Evolutionary conservation across 2,888 invertebrate species (phyloP).

Genomic region (Lasioglossum malachurum): DNA sequence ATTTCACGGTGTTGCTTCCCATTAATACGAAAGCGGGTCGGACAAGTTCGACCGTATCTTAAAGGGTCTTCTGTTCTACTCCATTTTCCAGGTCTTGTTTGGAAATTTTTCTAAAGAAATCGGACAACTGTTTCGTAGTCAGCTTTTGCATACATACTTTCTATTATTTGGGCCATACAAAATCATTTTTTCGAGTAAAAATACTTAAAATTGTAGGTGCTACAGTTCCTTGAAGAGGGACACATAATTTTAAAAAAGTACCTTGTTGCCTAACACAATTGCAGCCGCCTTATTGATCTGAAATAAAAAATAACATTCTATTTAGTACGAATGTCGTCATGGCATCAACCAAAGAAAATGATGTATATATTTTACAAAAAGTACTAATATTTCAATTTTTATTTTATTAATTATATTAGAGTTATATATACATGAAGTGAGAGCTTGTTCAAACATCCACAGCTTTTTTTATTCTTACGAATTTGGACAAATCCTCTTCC

Average conservation of each 20-base stretch:
- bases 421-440: too few species aligned
- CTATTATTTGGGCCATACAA: background rate
- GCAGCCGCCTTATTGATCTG: background rate
- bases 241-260: background rate
- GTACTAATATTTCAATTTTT: too few species aligned
- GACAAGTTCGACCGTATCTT: slow-evolving; percentile 44
- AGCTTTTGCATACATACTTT: background rate
- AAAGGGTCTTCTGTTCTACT: background rate
- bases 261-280: background rate
- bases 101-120: background rate
- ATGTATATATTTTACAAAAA: too few species aligned
- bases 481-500: too few species aligned
- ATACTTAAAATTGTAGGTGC: background rate
- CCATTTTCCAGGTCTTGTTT: background rate
- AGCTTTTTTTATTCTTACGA: too few species aligned
- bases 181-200: background rate
- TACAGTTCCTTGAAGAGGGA: background rate
- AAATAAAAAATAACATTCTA: too few species aligned
- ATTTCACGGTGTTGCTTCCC: slow-evolving; percentile 81
- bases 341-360: too few species aligned
- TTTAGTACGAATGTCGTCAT: background rate
- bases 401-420: too few species aligned
- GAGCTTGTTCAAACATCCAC: too few species aligned
- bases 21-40: slow-evolving; percentile 73
- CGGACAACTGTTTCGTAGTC: background rate